phyloP scores from a whole-genome alignment of 2,113 vertebrate species.

The Perca schrenkii region DNA sequence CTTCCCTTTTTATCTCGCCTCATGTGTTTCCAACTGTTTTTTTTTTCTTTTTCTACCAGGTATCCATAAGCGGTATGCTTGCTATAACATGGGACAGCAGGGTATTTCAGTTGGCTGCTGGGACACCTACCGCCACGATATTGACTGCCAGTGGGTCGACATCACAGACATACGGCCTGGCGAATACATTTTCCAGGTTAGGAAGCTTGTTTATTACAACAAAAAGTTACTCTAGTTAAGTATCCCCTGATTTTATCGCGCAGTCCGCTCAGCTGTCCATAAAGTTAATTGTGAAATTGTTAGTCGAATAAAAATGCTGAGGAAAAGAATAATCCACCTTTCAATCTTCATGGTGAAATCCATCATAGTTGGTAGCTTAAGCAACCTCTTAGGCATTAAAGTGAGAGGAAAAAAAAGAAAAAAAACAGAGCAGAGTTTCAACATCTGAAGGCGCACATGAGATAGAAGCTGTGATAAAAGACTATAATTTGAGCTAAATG shows the following conservation, averaged over 20 bases:
- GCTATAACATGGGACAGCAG: constrained; percentile 98
- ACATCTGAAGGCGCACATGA: constrained; percentile 54
- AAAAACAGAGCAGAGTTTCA: constrained; percentile 40
- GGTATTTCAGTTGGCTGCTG: constrained; percentile 96
- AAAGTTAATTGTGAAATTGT: not conserved
- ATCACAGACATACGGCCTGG: constrained; percentile 93
- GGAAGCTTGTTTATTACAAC: not conserved
- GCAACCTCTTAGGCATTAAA: constrained; percentile 28
- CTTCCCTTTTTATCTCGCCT: not conserved
- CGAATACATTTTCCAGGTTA: constrained; percentile 97
- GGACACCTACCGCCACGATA: constrained; percentile 98
- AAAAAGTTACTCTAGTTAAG: not conserved
- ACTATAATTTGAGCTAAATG: constrained; percentile 78
- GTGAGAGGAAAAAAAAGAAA: not conserved
- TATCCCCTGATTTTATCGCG: not conserved
- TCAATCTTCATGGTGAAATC: constrained; percentile 29
- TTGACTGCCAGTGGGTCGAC: constrained; percentile 98
- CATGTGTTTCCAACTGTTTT: not conserved
- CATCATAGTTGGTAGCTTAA: constrained; percentile 16
- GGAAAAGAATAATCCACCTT: constrained; percentile 2
- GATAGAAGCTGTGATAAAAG: constrained; percentile 75
- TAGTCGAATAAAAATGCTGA: not conserved
- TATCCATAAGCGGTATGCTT: constrained; percentile 89
- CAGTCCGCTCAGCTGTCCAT: too few species aligned
- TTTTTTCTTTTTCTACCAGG: constrained; percentile 74